Percentiles rank a stretch among this genome's conserved stretches.
Evolutionary conservation across 2,797 vertebrate genomes (phyloP).

Genomic region (Parauchenoglanis ngamensis): DNA sequence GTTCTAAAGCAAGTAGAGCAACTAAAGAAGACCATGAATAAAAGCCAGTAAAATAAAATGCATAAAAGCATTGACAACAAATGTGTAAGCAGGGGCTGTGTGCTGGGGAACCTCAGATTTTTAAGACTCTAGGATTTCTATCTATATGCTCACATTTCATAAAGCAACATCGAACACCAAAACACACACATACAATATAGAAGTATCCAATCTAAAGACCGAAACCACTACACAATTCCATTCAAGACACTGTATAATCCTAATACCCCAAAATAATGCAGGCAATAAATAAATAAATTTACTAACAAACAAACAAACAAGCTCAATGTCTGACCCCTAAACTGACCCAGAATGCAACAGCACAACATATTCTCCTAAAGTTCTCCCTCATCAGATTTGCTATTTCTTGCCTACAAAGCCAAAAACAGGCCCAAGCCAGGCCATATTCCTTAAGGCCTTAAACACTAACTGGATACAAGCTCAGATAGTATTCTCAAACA

Average conservation of each 20-base stretch:
- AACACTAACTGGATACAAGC: neutral
- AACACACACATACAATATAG: too few relatives aligned
- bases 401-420: neutral
- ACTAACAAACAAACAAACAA: too few relatives aligned
- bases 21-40: neutral
- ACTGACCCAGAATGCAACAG: neutral
- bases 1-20: neutral
- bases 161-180: neutral
- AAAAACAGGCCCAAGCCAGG: neutral
- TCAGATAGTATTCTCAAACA: neutral
- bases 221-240: neutral
- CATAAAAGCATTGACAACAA: neutral
- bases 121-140: neutral
- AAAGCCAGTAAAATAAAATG: neutral
- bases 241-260: neutral
- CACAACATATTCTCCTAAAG: too few relatives aligned
- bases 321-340: neutral
- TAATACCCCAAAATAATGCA: neutral
- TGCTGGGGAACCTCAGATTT: neutral
- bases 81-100: neutral
- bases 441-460: neutral
- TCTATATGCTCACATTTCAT: neutral
- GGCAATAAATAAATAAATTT: too few relatives aligned
- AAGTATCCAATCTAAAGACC: neutral
- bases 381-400: neutral